Percentiles rank a stretch among this genome's conserved stretches.
Conservation (phyloP, 2,888 invertebrate genomes). For the Drosophila pullipes region DNA sequence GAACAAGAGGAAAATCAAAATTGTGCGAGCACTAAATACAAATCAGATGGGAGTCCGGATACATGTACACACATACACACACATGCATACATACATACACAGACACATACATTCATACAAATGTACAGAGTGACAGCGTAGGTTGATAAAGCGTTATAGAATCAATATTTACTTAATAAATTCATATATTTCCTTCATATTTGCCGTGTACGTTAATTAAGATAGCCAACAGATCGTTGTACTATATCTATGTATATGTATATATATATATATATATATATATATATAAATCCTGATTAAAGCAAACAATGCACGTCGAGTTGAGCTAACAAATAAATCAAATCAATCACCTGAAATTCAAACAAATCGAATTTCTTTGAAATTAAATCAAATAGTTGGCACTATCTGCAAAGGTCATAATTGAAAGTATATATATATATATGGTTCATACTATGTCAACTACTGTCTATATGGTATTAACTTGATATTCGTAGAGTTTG, state of each 20-base stretch:
- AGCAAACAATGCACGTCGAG: slow-evolving; percentile 19
- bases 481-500: neutral
- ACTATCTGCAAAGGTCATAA: neutral
- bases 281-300: slow-evolving; percentile 7
- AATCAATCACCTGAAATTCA: slow-evolving; percentile 39
- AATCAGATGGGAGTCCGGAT: slow-evolving; percentile 19
- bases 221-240: neutral
- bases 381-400: neutral
- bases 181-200: slow-evolving; percentile 42
- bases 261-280: neutral
- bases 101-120: neutral
- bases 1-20: slow-evolving; percentile 45
- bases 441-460: neutral
- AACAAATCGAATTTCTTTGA: slow-evolving; percentile 8
- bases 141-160: slow-evolving; percentile 23
- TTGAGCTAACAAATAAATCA: slow-evolving; percentile 23
- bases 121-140: slow-evolving; percentile 1
- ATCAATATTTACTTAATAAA: slow-evolving; percentile 30
- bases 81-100: neutral
- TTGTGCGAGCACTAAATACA: slow-evolving; percentile 13
- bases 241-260: neutral
- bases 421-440: neutral
- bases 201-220: slow-evolving; percentile 39
- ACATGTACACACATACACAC: slow-evolving; percentile 1
- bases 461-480: neutral